Evolutionary conservation across 2,113 vertebrate genomes (phyloP), one percentile per base, ranked within the genome.

Genomic region (Hystrix cristata): DNA sequence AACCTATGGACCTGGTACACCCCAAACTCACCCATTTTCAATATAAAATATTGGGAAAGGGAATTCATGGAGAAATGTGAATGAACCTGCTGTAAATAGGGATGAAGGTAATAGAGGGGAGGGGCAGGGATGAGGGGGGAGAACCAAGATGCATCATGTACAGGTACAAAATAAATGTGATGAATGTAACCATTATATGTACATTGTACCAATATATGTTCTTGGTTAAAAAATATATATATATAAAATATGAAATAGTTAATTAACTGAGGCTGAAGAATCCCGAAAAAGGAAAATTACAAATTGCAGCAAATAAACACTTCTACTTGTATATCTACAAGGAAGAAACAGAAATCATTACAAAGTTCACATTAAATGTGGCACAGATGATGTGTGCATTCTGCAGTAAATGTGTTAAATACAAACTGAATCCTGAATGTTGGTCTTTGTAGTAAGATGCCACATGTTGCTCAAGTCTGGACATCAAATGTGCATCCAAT

Each of bases 401-500:
- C 85, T 69, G 57, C 89, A 98, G 97, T 84, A 98, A 98, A 98
- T 95, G 94, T 87, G 86, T 91, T 97, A 97, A 97, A 90, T 96
- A 97, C 90, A 97, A 98, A 98, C 0, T 97, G 97, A 97, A 98
- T 94, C 93, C 80, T 97, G 87, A 92, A 95, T 95, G 95, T 87
- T 94, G 85, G 93, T 94, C 97, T 98, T 97, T 96, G 64, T 97
- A 98, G 97, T 96, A 98, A 98, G 97, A 98, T 98, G 91, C 97
- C 97, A 98, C 97, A 91, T 97, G 98, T 98, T 98, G 97, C 97
- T 93, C 80, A 59, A 96, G 94, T 91, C 93, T 96, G 95, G 97
- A 98, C 98, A 98, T 98, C 98, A 98, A 98, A 98, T 98, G 98
- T 98, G 98, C 98, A 99, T 95, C 97, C 98, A 98, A 98, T 23